Base-by-base conservation (phyloP, 92 coral and sea anemone species). In the Epizoanthus rinbou region DNA sequence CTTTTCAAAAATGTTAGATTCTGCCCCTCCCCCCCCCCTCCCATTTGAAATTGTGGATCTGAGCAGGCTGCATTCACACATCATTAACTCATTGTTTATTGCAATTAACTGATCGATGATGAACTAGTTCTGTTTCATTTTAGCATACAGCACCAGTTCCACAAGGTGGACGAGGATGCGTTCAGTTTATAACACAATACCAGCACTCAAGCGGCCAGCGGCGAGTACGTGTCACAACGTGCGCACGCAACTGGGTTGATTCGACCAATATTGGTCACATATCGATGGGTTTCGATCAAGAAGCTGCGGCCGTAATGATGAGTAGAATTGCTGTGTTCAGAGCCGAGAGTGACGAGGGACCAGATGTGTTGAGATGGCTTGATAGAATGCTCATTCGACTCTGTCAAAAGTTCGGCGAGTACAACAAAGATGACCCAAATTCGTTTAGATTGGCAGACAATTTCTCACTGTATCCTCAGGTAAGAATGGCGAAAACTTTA, bases 181-280 rank as follows among this genome's bases (percentile, higher is more conserved):
- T 95, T 58, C 98, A 95, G 80, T 95, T 95, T 58, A 91, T 95
- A 64, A 95, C 98, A 41, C 98, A 95, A 79, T 95, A 95, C 89
- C 98, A 95, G 66, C 98, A 95, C 79, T 94, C 98, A 7, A 95
- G 98, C 69, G 98, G 98, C 50, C 98, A 95, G 88, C 95, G 98
- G 91, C 85, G 98, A 82, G 95, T 95, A 13, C 94, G 98, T 9
- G 98, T 95, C 80, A 95, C 98, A 53, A 95, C 98, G 72, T 95
- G 98, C 75, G 98, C 98, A 25, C 80, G 98, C 18, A 95, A 95
- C 89, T 95, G 98, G 98, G 98, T 95, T 7, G 98, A 95, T 47
- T 86, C 98, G 0, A 62, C 94, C 23, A 91, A 88, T 78, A 87
- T 87, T 45, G 93, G 89, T 31, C 98, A 94, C 83, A 94, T 95